phyloP scores from a whole-genome alignment of 2,797 vertebrate species.

The Denticeps clupeoides region DNA sequence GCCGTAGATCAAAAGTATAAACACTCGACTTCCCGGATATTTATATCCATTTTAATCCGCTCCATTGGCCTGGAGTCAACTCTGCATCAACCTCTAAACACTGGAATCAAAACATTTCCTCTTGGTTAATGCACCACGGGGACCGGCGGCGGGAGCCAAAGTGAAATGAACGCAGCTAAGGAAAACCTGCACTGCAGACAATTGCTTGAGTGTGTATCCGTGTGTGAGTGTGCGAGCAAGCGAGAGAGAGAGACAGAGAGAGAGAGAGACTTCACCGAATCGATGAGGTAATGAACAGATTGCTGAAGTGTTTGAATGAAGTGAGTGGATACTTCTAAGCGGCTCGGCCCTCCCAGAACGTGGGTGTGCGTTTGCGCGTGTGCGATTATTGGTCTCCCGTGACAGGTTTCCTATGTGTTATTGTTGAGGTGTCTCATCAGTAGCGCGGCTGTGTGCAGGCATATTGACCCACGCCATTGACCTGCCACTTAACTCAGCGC shows the following conservation, averaged over 20 bases:
- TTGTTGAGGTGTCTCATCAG: too few relatives aligned
- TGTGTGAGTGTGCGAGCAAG: not conserved
- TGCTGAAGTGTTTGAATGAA: conserved; percentile 6
- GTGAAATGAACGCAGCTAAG: not conserved
- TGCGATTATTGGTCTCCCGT: too few relatives aligned
- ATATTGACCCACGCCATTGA: too few relatives aligned
- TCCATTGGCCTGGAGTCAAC: not conserved
- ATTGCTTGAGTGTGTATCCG: not conserved
- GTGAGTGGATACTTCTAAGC: not conserved
- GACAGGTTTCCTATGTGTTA: too few relatives aligned
- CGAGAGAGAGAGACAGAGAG: not conserved
- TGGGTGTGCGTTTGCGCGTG: not conserved
- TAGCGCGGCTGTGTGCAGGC: not conserved
- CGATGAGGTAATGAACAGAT: conserved; percentile 18
- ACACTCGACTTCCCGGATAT: conserved; percentile 1
- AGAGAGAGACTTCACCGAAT: not conserved
- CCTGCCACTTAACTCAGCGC: too few relatives aligned
- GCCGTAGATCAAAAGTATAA: conserved; percentile 2
- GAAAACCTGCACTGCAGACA: not conserved
- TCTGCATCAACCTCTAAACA: not conserved
- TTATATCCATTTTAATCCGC: conserved; percentile 6
- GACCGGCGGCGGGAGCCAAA: not conserved
- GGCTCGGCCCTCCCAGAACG: not conserved
- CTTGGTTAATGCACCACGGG: not conserved
- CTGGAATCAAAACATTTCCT: not conserved